phyloP scores from a whole-genome alignment of 2,797 vertebrate genomes.

The Rhynchonycteris naso region DNA sequence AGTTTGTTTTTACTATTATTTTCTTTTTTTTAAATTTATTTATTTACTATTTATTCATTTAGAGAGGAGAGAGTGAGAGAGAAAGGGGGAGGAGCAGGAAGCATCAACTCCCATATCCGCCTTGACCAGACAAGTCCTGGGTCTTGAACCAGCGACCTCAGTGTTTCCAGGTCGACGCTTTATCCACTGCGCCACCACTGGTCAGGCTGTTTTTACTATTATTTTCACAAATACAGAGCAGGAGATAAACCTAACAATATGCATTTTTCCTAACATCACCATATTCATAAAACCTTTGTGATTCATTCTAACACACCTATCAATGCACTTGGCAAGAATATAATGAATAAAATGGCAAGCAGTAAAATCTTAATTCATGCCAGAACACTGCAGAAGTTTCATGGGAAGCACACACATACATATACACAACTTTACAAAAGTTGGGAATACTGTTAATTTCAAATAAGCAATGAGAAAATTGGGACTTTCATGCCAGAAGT shows the following conservation, averaged over 20 bases:
- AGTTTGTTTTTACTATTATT: constrained; percentile 54
- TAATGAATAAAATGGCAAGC: constrained; percentile 74
- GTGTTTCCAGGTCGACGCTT: no score
- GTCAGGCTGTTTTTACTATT: constrained; percentile 59
- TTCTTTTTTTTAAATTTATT: no score
- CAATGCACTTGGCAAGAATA: constrained; percentile 77
- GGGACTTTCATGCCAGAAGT: constrained; percentile 43
- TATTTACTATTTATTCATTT: no score
- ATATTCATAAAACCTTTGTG: constrained; percentile 28
- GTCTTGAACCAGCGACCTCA: no score
- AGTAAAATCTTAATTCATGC: constrained; percentile 83
- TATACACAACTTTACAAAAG: constrained; percentile 82
- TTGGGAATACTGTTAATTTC: constrained; percentile 80
- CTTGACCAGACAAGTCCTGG: no score
- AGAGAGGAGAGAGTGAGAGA: no score
- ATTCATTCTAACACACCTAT: constrained; percentile 48
- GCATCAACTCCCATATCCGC: no score
- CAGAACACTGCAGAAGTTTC: constrained; percentile 76
- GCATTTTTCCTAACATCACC: constrained; percentile 52
- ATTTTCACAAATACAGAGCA: constrained; percentile 48
- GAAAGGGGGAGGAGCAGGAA: no score
- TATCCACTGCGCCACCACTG: no score
- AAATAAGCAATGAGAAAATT: constrained; percentile 48
- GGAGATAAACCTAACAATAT: background rate
- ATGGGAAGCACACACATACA: constrained; percentile 67